Conservation (phyloP, 2,113 vertebrate species). For the Gyps fulvus region DNA sequence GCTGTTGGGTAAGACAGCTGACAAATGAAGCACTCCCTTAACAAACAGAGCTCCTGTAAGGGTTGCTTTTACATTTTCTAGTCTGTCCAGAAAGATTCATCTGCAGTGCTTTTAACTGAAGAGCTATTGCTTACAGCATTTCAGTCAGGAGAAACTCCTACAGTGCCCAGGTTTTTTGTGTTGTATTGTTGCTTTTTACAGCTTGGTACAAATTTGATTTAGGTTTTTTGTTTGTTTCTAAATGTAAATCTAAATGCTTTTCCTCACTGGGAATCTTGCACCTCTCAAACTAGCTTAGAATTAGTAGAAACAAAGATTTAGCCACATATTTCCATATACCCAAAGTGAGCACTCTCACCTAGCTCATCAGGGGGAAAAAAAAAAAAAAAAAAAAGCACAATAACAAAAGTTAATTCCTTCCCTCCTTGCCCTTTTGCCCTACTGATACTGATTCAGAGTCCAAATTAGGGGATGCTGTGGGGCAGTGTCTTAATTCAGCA, state of each 20-base stretch:
- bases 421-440: not conserved
- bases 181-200: not conserved
- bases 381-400: not conserved
- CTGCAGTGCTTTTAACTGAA: not conserved
- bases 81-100: not conserved
- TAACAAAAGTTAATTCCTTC: not conserved
- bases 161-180: not conserved
- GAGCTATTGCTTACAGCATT: not conserved
- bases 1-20: not conserved
- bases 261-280: not conserved
- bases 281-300: not conserved
- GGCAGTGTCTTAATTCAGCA: not conserved
- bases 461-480: not conserved
- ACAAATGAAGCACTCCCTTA: not conserved
- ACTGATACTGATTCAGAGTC: not conserved
- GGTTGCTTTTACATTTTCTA: not conserved
- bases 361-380: not conserved
- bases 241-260: not conserved
- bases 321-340: not conserved
- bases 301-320: not conserved
- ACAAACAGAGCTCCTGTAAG: not conserved
- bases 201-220: not conserved
- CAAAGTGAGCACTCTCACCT: not conserved
- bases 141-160: not conserved
- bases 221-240: not conserved